Conservation (phyloP, 2,888 invertebrate species). For the Lottia gigantea region DNA sequence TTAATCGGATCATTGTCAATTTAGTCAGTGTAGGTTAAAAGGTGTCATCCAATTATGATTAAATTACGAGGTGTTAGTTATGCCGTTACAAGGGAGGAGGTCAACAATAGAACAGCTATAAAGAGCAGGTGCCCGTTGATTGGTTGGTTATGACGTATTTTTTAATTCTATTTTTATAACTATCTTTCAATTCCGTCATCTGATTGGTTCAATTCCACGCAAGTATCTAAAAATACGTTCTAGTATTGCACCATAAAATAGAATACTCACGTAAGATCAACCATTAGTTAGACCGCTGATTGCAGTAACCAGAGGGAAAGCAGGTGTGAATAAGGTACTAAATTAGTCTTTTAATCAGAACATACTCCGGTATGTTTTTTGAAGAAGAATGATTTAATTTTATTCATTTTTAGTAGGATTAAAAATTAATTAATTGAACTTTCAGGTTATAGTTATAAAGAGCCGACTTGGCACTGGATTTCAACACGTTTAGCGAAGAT, state of each 20-base stretch:
- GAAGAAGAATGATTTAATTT: not conserved
- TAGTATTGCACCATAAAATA: conserved; percentile 51
- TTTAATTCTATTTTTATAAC: conserved; percentile 3
- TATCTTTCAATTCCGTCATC: conserved; percentile 15
- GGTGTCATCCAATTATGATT: too few species aligned
- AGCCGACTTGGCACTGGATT: conserved; percentile 9
- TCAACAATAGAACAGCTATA: too few species aligned
- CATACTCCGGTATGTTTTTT: not conserved
- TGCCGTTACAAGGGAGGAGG: too few species aligned
- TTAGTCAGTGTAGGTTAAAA: too few species aligned
- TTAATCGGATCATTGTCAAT: too few species aligned
- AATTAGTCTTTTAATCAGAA: conserved; percentile 11
- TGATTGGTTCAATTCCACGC: conserved; percentile 29
- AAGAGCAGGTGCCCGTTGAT: not conserved
- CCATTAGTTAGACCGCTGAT: conserved; percentile 30
- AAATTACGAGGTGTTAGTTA: too few species aligned
- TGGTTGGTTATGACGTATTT: conserved; percentile 11
- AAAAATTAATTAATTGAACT: not conserved
- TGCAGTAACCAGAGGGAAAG: conserved; percentile 40
- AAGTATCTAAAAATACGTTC: conserved; percentile 42
- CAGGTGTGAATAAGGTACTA: conserved; percentile 38
- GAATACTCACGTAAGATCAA: conserved; percentile 31
- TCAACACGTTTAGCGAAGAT: not conserved
- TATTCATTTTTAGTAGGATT: not conserved
- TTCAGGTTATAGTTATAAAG: not conserved